phyloP scores from a whole-genome alignment of 2,888 invertebrate genomes.

The Phlogophora meticulosa region DNA sequence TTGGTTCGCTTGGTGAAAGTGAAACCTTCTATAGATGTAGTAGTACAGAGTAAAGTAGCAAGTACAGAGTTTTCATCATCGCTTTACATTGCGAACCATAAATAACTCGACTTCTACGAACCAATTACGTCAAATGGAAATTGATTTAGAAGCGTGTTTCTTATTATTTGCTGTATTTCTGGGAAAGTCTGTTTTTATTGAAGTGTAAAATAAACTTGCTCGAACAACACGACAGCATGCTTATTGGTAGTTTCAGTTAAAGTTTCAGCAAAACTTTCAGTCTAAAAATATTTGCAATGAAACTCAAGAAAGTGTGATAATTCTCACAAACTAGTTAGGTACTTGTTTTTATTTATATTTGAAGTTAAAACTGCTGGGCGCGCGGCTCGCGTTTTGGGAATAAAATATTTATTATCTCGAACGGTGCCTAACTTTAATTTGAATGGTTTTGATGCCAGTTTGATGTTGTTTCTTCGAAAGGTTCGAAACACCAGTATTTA shows the following conservation, averaged over 20 bases:
- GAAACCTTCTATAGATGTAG: no score
- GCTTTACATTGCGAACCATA: neutral
- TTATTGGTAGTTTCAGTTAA: conserved; percentile 27
- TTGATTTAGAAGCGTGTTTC: conserved; percentile 14
- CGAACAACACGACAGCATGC: conserved; percentile 23
- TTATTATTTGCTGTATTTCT: neutral
- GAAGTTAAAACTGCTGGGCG: conserved; percentile 7
- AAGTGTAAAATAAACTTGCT: conserved; percentile 15
- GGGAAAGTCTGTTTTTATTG: conserved; percentile 6
- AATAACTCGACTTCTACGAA: neutral
- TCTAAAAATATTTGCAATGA: conserved; percentile 28
- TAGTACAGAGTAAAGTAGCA: no score
- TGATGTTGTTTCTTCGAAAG: conserved; percentile 19
- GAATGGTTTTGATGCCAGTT: conserved; percentile 10
- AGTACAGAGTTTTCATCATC: no score
- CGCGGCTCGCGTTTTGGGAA: conserved; percentile 6
- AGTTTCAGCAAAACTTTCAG: conserved; percentile 38
- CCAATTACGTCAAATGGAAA: conserved; percentile 1
- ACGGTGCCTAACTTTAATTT: conserved; percentile 30
- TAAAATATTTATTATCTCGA: conserved; percentile 25
- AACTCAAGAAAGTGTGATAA: conserved; percentile 39
- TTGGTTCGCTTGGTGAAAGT: no score
- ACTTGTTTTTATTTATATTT: conserved; percentile 45
- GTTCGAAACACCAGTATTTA: neutral
- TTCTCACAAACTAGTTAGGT: conserved; percentile 21